Base-by-base conservation (phyloP, 2,888 invertebrate genomes). In the Volucella inflata region DNA sequence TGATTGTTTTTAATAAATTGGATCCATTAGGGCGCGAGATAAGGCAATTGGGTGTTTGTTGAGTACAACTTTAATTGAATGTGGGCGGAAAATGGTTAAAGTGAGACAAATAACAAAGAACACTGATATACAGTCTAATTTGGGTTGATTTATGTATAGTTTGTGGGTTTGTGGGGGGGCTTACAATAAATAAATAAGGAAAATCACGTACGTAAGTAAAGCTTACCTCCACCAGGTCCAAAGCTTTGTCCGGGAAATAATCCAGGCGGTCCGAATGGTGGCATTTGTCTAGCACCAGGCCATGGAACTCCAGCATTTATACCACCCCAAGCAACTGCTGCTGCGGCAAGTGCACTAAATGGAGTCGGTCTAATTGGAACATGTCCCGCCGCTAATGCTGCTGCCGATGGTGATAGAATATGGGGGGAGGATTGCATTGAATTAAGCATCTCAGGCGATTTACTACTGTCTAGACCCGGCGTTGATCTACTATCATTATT, bases 291-390 rank as follows among this genome's bases (percentile, higher is more conserved):
- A 2, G 94, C 94, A 0, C 94, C 93, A 91, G 94, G 94, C 89
- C 94, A 94, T 4, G 93, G 93, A 50, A 93, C 93, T 46, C 93
- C 93, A 40, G 93, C 93, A 16, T 93, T 93, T 87, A 94, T 93
- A 70, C 95, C 93, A 59, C 95, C 93, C 88, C 94, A 93, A 90
- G 94, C 95, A 0, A 95, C 94, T 12, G 94, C 94, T 70, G 96
- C 96, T 81, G 96, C 96, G 59, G 95, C 95, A 74, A 95, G 90
- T 17, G 95, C 95, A 89, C 95, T 95, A 92, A 96, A 96, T 17
- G 96, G 96, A 79, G 95, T 96, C 87, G 96, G 96, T 88, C 96
- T 92, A 83, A 96, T 96, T 21, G 95, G 95, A 42, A 94, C 94
- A 89, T 94, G 94, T 44, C 91, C 92, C 87, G 91, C 90, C 88